Evolutionary conservation across 1,140 invertebrate species (phyloP), one percentile per base, ranked within the genome.

Genomic region (Bombus sylvicola): DNA sequence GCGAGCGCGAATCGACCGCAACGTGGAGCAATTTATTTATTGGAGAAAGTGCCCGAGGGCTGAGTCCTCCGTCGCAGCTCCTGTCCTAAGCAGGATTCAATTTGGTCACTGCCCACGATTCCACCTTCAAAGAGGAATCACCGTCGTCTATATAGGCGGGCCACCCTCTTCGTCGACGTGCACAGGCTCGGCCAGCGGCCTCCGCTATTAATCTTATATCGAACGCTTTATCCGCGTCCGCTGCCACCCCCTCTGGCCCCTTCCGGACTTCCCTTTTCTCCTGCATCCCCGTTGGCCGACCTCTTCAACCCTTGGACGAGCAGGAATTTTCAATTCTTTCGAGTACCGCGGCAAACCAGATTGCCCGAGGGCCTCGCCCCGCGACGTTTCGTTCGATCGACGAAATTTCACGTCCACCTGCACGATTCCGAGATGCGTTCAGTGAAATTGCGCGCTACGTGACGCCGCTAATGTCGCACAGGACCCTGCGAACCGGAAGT

Each of bases 141-240:
- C 94, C 94, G 94, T 94, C 91, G 91, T 84, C 76, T 82, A 86
- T 89, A 87, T 87, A 81, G 64, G 71, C 78, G 53, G 53, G 89
- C 91, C 89, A 91, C 93, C 92, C 93, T 93, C 86, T 76, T 62
- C 78, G 59, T 64, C 87, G 87, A 88, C 87, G 83, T 87, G 85
- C 88, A 87, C 90, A 74, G 81, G 85, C 89, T 79, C 83, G 88
- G 91, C 90, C 88, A 84, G 86, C 89, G 89, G 90, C 92, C 89
- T 94, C 90, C 89, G 92, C 94, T 95, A 95, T 95, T 95, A 95
- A 95, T 95, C 95, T 95, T 95, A 94, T 95, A 95, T 95, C 94
- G 94, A 93, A 92, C 94, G 94, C 91, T 95, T 95, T 95, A 95
- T 95, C 93, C 94, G 84, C 88, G 87, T 89, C 88, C 90, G 77